phyloP scores from a whole-genome alignment of 2,888 invertebrate genomes.

The Megastigmus dorsalis region DNA sequence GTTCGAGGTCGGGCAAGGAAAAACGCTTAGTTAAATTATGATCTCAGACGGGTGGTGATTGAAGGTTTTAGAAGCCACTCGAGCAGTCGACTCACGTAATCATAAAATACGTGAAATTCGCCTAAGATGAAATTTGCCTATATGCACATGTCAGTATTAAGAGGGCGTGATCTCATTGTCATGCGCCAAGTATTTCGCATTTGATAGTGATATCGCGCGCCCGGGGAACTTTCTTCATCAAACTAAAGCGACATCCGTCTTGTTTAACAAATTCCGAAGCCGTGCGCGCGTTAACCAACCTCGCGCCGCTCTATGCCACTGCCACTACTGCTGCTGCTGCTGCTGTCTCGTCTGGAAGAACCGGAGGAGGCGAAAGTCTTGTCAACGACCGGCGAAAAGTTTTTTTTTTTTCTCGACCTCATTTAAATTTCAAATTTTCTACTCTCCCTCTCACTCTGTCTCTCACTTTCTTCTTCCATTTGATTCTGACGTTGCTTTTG shows the following conservation, averaged over 20 bases:
- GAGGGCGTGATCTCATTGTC: constrained; percentile 48
- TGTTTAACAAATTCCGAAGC: constrained; percentile 50
- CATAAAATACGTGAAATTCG: constrained; percentile 39
- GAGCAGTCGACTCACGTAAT: constrained; percentile 36
- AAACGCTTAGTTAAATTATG: constrained; percentile 19
- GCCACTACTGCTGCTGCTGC: no score
- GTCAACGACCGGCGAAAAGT: no score
- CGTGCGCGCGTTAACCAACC: constrained; percentile 36
- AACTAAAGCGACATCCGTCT: constrained; percentile 52
- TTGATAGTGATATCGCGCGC: constrained; percentile 52
- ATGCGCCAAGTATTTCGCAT: constrained; percentile 53
- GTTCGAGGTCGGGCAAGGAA: background rate
- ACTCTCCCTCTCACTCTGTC: no score
- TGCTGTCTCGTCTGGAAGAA: no score
- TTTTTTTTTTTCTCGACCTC: no score
- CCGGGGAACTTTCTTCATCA: constrained; percentile 53
- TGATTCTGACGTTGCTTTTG: no score
- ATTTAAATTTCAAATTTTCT: no score
- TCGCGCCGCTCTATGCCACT: background rate
- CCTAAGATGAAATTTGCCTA: constrained; percentile 45
- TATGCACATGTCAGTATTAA: constrained; percentile 43
- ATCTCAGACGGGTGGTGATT: constrained; percentile 13
- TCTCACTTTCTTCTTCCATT: no score
- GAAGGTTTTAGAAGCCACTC: constrained; percentile 14
- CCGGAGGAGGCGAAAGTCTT: no score